Percentiles rank a stretch among this genome's conserved stretches.
phyloP scores from a whole-genome alignment of 2,888 invertebrate species.

The Eupeodes latifasciatus region DNA sequence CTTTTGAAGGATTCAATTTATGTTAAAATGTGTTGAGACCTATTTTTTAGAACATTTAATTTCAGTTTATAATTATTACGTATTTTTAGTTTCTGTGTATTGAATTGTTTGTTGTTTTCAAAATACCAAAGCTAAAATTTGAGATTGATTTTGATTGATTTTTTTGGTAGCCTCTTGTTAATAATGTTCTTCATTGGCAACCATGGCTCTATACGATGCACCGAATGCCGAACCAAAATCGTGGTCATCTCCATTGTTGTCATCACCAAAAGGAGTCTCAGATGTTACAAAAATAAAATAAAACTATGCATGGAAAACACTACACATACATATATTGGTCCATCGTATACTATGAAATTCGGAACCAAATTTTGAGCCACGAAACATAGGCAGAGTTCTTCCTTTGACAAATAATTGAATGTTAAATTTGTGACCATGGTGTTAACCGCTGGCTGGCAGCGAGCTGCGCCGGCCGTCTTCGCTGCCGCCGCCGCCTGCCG shows the following conservation, averaged over 20 bases:
- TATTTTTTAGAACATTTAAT: too few relatives aligned
- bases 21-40: too few relatives aligned
- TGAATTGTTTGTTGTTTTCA: too few relatives aligned
- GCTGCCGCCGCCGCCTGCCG: too few relatives aligned
- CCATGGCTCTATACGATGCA: constrained; percentile 19
- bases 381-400: neutral
- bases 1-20: too few relatives aligned
- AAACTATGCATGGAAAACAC: too few relatives aligned
- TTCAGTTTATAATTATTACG: too few relatives aligned
- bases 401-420: constrained; percentile 66
- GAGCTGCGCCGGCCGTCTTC: neutral
- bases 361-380: neutral
- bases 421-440: constrained; percentile 69
- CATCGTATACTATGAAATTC: neutral
- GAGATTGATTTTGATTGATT: too few relatives aligned
- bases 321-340: neutral
- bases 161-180: too few relatives aligned
- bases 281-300: constrained; percentile 2
- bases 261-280: constrained; percentile 42
- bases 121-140: too few relatives aligned
- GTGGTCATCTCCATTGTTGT: constrained; percentile 25
- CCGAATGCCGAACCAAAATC: constrained; percentile 29
- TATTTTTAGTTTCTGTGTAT: too few relatives aligned
- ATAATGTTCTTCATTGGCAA: neutral
- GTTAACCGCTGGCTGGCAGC: constrained; percentile 31